Evolutionary conservation across 2,113 vertebrate genomes (phyloP).

Genomic region (Mormyrus lacerda): DNA sequence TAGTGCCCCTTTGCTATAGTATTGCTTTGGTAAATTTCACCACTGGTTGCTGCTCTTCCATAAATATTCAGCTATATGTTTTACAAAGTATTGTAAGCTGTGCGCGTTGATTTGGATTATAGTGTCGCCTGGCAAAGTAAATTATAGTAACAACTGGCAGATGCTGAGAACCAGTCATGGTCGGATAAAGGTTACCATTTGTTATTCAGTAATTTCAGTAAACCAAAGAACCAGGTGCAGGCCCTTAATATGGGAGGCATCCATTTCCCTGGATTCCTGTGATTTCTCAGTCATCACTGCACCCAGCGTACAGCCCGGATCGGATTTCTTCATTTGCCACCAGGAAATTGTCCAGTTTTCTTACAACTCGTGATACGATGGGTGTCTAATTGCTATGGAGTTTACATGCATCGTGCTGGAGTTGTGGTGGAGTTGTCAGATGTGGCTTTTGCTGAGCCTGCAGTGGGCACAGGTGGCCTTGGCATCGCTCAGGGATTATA

Average conservation of each 20-base stretch:
- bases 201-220: not conserved
- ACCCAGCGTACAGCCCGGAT: not conserved
- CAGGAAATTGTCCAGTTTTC: not conserved
- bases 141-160: not conserved
- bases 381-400: not conserved
- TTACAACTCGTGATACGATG: not conserved
- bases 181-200: not conserved
- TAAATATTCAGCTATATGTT: not conserved
- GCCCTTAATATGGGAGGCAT: not conserved
- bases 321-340: not conserved
- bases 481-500: not conserved
- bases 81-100: not conserved
- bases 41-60: not conserved
- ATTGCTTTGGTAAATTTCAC: not conserved
- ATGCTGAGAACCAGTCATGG: not conserved
- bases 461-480: not conserved
- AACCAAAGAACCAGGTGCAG: not conserved
- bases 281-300: constrained; percentile 6
- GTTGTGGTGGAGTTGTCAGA: not conserved
- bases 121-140: not conserved
- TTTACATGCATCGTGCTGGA: not conserved
- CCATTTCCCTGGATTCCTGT: not conserved
- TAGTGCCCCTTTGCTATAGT: not conserved
- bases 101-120: not conserved
- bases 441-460: not conserved